A percentile compares a stretch with the other conserved stretches of the same genome.
Evolutionary conservation across 2,888 invertebrate genomes (phyloP).

Genomic region (Patella depressa): DNA sequence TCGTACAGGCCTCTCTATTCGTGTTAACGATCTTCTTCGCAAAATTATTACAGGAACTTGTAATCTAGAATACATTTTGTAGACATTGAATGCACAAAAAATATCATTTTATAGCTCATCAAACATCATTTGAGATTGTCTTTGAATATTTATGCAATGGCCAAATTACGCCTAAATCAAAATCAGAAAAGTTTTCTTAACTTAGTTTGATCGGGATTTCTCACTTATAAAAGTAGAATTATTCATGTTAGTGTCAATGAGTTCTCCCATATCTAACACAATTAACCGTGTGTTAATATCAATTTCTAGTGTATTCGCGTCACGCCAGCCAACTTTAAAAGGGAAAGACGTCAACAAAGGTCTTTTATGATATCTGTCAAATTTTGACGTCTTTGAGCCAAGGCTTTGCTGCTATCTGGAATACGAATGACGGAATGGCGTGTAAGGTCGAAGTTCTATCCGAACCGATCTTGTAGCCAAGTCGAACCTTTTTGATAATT

Average conservation of each 20-base stretch:
- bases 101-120: no score
- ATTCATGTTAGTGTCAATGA: conserved; percentile 4
- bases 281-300: conserved; percentile 7
- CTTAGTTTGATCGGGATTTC: no score
- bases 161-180: no score
- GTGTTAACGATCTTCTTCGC: no score
- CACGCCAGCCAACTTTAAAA: conserved; percentile 9
- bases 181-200: no score
- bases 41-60: no score
- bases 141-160: no score
- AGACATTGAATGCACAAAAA: no score
- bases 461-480: conserved; percentile 4
- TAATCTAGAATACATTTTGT: no score
- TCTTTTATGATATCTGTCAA: conserved; percentile 12
- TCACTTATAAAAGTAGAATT: background rate
- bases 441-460: conserved; percentile 9
- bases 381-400: conserved; percentile 8
- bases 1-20: no score
- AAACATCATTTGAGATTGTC: no score
- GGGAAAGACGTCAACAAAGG: background rate
- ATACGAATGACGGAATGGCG: conserved; percentile 9
- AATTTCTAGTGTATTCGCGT: conserved; percentile 7
- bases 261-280: conserved; percentile 5
- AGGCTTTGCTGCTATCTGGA: background rate
- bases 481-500: conserved; percentile 2